These are phyloP conservation scores for Lutjanus campechanus DNA, from an alignment of 2,797 vertebrate species.

Conservation along the genomic window DNA sequence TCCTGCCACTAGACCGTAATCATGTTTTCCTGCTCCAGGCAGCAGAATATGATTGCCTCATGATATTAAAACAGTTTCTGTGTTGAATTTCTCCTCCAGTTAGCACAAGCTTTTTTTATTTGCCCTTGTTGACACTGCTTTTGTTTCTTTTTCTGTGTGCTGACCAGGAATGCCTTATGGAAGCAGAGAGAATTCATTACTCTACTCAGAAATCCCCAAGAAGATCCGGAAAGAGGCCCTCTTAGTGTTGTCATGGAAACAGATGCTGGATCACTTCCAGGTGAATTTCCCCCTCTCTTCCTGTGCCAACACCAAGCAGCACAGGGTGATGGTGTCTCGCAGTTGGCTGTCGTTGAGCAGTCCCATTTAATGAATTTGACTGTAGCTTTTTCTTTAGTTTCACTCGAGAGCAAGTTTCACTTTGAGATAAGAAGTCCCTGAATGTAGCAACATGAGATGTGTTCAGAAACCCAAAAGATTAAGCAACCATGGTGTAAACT, in stretches of 20 bases:
- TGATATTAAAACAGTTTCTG: slow-evolving; percentile 21
- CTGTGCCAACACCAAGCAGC: background rate
- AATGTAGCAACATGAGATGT: background rate
- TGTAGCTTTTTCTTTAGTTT: background rate
- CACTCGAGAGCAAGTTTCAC: background rate
- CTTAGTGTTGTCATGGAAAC: slow-evolving; percentile 96
- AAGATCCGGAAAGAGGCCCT: slow-evolving; percentile 97
- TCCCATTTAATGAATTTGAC: background rate
- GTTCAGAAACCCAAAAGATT: background rate
- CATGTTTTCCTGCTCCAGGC: slow-evolving; percentile 16
- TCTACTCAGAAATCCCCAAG: slow-evolving; percentile 98
- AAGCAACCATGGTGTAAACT: background rate
- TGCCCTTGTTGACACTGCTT: slow-evolving; percentile 16
- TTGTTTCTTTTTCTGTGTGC: slow-evolving; percentile 17
- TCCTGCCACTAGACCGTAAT: slow-evolving; percentile 6
- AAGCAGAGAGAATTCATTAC: slow-evolving; percentile 97
- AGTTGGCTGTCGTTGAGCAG: background rate
- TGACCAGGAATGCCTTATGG: slow-evolving; percentile 96
- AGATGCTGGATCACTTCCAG: slow-evolving; percentile 99
- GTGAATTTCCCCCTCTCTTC: slow-evolving; percentile 57
- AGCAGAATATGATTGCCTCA: slow-evolving; percentile 13
- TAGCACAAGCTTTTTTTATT: too few relatives aligned
- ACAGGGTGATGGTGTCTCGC: background rate
- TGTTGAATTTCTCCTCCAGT: slow-evolving; percentile 13
- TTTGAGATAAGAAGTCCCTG: background rate